Evolutionary conservation across 2,888 invertebrate genomes (phyloP).

Genomic region (Trachelus tabidus): DNA sequence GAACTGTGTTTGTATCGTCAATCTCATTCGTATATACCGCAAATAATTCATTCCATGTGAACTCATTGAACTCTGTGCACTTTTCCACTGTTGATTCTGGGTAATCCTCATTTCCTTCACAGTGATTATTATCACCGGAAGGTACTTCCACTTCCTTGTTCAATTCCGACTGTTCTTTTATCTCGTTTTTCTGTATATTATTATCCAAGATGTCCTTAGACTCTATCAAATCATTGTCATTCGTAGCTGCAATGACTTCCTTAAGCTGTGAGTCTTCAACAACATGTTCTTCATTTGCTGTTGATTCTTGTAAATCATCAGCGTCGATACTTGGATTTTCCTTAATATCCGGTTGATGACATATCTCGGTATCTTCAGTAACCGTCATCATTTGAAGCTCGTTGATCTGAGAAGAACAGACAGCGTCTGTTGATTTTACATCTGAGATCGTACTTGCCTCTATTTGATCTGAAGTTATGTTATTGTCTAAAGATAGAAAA

Average conservation of each 20-base stretch:
- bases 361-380: too few relatives aligned
- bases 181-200: not conserved
- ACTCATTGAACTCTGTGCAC: not conserved
- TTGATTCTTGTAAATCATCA: not conserved
- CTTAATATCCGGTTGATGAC: too few relatives aligned
- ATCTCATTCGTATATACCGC: not conserved
- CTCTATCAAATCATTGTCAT: not conserved
- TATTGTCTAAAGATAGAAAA: not conserved
- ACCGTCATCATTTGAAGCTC: not conserved
- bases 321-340: not conserved
- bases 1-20: not conserved
- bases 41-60: not conserved
- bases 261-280: not conserved
- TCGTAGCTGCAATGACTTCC: not conserved
- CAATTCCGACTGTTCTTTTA: conserved; percentile 20
- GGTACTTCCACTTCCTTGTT: conserved; percentile 5
- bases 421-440: not conserved
- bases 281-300: not conserved
- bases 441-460: not conserved
- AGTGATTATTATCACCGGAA: not conserved
- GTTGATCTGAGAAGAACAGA: not conserved
- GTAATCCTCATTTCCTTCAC: not conserved
- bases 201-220: not conserved
- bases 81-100: not conserved
- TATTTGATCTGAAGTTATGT: not conserved